Conservation (phyloP, 2,113 vertebrate genomes). For the Micromys minutus region DNA sequence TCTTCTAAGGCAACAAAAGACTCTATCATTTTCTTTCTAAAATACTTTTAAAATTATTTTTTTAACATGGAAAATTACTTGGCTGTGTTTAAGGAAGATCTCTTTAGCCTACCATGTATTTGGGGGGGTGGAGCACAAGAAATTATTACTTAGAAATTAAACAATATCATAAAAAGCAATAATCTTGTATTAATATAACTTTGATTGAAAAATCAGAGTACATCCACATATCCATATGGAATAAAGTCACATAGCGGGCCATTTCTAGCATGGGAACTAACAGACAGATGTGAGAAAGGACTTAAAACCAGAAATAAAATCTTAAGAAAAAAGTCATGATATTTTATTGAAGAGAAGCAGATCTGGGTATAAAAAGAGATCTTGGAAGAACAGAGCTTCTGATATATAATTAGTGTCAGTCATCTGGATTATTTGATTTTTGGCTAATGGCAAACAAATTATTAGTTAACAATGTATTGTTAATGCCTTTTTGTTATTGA, state of each 20-base stretch:
- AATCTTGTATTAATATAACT: not conserved
- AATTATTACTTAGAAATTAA: not conserved
- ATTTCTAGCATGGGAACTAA: not conserved
- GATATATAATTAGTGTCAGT: not conserved
- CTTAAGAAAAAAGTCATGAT: not conserved
- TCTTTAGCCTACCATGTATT: not conserved
- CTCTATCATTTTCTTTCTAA: not conserved
- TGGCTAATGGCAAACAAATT: too few relatives aligned
- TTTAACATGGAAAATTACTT: not conserved
- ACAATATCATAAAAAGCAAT: not conserved
- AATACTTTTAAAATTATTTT: not conserved
- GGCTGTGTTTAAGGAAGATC: not conserved
- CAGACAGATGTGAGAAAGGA: not conserved
- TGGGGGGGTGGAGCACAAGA: not conserved
- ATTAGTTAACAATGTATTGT: not conserved
- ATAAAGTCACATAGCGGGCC: not conserved
- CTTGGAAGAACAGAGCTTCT: not conserved
- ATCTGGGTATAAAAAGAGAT: not conserved
- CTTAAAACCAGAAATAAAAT: not conserved
- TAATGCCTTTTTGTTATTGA: not conserved
- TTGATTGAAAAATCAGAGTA: not conserved
- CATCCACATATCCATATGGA: not conserved
- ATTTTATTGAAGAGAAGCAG: not conserved
- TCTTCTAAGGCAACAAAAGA: not conserved
- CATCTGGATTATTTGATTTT: not conserved